Evolutionary conservation across 2,888 invertebrate genomes (phyloP).

Genomic region (Timema cristinae): DNA sequence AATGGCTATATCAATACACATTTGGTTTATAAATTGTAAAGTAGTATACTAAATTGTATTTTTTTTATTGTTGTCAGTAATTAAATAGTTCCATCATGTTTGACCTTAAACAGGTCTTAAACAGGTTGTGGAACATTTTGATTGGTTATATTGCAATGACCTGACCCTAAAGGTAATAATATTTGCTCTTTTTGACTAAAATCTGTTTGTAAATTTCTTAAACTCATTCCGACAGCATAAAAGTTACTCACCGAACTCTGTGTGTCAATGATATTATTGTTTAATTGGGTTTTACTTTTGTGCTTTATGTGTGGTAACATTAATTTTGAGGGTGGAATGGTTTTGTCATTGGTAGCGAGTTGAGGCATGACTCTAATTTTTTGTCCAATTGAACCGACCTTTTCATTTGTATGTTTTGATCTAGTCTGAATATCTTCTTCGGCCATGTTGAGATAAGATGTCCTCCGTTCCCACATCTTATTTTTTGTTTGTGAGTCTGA

Average conservation of each 20-base stretch:
- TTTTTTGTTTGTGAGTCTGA: background rate
- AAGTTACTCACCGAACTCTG: slow-evolving; percentile 19
- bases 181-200: slow-evolving; percentile 21
- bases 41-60: background rate
- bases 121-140: background rate
- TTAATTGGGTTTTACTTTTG: slow-evolving; percentile 2
- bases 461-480: background rate
- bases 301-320: slow-evolving; percentile 25
- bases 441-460: slow-evolving; percentile 5
- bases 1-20: too few species aligned
- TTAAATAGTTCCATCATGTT: background rate
- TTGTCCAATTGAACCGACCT: too few species aligned
- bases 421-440: background rate
- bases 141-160: background rate
- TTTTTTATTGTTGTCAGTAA: background rate
- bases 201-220: slow-evolving; percentile 19
- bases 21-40: too few species aligned
- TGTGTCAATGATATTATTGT: too few species aligned
- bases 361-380: too few species aligned
- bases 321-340: background rate
- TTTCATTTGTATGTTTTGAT: slow-evolving; percentile 1
- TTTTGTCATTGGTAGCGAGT: background rate
- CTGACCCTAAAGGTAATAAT: slow-evolving; percentile 21
- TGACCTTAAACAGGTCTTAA: background rate
- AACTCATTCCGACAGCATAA: slow-evolving; percentile 26